These are phyloP conservation scores for Terebella lapidaria DNA, from an alignment of 2,888 invertebrate genomes.

Conservation along the genomic window DNA sequence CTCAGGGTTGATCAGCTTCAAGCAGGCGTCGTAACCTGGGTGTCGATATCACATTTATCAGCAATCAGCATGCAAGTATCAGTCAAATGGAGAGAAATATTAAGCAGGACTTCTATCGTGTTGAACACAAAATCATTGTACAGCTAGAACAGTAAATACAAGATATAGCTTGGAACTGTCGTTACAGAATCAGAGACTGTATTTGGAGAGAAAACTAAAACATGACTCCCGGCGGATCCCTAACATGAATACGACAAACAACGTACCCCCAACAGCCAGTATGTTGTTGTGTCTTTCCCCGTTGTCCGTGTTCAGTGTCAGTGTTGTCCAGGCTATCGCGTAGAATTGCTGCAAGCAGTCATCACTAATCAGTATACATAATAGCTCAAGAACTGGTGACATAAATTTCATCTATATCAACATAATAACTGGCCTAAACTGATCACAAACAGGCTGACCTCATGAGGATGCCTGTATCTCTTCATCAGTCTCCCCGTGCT, in stretches of 20 bases:
- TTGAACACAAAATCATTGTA: background rate
- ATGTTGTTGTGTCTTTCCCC: conserved; percentile 29
- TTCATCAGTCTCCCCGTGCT: conserved; percentile 51
- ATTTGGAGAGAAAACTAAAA: too few relatives aligned
- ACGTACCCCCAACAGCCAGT: conserved; percentile 43
- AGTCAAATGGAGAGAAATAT: background rate
- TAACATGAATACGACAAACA: too few relatives aligned
- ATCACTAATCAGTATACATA: background rate
- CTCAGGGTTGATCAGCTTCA: conserved; percentile 45
- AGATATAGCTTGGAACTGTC: too few relatives aligned
- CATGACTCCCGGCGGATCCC: background rate
- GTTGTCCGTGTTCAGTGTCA: conserved; percentile 33
- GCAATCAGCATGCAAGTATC: too few relatives aligned
- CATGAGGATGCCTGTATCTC: conserved; percentile 45
- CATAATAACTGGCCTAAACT: background rate
- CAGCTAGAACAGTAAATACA: too few relatives aligned
- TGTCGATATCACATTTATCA: background rate
- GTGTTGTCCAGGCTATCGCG: conserved; percentile 54
- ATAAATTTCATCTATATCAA: background rate
- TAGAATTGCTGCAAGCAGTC: conserved; percentile 47
- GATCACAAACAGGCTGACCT: conserved; percentile 19
- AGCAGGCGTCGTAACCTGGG: conserved; percentile 37
- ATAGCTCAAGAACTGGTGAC: too few relatives aligned
- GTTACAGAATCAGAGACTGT: too few relatives aligned
- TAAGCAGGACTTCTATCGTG: too few relatives aligned